Base-by-base conservation (phyloP, 2,113 vertebrate genomes). In the Daboia siamensis region DNA sequence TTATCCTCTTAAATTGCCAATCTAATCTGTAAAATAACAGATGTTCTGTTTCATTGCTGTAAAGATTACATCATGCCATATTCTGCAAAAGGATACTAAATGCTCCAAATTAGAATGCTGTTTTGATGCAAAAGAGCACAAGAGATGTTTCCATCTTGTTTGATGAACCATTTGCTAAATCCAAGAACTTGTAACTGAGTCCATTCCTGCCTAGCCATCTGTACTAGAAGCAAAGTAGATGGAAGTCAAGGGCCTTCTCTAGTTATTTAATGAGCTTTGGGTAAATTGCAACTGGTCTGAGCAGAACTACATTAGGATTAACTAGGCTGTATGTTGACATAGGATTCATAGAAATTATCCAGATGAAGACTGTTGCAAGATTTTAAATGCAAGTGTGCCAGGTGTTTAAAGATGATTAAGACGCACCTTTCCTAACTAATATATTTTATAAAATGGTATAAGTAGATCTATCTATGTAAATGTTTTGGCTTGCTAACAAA, bases 331-430 rank as follows among this genome's bases (percentile, higher is more conserved):
- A 5, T 80, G 29, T 80, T 44, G 2, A 59, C 90, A 26, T 46
- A 84, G 29, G 56, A 7, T 20, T 90, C 20, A 12, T 2, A 54
- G 86, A 1, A 44, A 6, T 84, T 0, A 61, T 91, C 33, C 11
- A 23, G 20, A 17, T 4, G 23, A 3, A 1, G 55, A 56, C 0
- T 1, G 0, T 1, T 11, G 33, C 48, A 26, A 54, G 86, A n/a
- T 74, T 52, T 56, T 20, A 80, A 64, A 46, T 69, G 64, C 61
- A 48, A 87, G 52, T 51, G n/a, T 89, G 64, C 91, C 87, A 92
- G 91, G 29, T 89, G 91, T 89, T 89, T 88, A 84, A 80, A 84
- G 87, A 23, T 15, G 39, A 64, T 84, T 88, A 89, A 92, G 29
- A 69, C 6, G 7, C 74, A 80, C 17, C 33, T 80, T 39, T 44